Evolutionary conservation across 2,113 vertebrate species (phyloP), one percentile per base, ranked within the genome.

Genomic region (Pedionomus torquatus): DNA sequence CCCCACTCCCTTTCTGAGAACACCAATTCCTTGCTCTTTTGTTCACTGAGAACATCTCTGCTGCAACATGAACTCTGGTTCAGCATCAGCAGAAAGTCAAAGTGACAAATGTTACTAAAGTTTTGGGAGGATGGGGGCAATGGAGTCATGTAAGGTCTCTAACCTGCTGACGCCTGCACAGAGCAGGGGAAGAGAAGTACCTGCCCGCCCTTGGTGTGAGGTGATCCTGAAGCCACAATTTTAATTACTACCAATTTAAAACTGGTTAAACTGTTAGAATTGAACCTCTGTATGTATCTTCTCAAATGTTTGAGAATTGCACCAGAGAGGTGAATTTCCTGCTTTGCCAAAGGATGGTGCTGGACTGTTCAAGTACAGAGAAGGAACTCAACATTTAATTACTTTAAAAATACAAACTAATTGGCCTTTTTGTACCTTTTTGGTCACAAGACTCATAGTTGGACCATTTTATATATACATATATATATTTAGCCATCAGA

Each of bases 231-330:
- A 77, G 77, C 44, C 72, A 17, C 77, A 84, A 55, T 24, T 87
- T 66, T n/a, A 44, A 28, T 44, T 81, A 23, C 51, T 66, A 16
- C 44, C 31, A 13, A 1, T 70, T 89, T 58, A 33, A 65, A 81
- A 31, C 33, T 70, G 43, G 12, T 60, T 81, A 11, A 64, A 11
- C 17, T 46, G 7, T 74, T 74, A 71, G 49, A 83, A 49, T 39
- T 0, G 0, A 77, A 28, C 46, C 5, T 90, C 14, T 92, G 2
- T 11, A 1, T 61, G 12, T n/a, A 39, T 74, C 13, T 12, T 75
- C 69, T 90, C 46, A 78, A 81, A 64, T 83, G 44, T 24, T 68
- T 60, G 30, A 74, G 61, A 94, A 66, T 46, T 58, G 9, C 33
- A 75, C 10, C 14, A 6, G 48, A 75, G 55, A 78, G 46, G 48